Conservation (phyloP, 2,797 vertebrate species). For the Oreochromis mossambicus region DNA sequence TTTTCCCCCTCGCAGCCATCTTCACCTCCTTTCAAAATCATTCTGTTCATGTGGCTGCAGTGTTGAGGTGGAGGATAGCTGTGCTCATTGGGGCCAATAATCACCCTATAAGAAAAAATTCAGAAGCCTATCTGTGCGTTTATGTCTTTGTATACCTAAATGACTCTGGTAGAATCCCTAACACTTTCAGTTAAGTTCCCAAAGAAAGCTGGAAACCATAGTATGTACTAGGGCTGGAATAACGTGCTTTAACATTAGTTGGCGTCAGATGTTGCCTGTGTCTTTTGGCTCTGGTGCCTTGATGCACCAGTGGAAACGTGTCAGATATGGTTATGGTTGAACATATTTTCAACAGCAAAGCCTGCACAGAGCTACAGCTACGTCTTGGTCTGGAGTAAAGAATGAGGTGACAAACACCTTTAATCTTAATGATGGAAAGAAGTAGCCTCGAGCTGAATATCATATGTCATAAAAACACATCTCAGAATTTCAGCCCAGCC, state of each 20-base stretch:
- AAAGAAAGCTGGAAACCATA: background rate
- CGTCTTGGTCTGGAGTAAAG: background rate
- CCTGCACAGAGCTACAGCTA: background rate
- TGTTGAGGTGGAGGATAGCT: background rate
- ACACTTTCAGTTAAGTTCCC: background rate
- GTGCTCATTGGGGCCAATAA: background rate
- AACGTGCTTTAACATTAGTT: background rate
- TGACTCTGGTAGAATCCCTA: background rate
- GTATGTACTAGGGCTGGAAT: background rate
- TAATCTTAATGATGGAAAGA: background rate
- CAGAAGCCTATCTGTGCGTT: background rate
- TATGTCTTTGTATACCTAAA: background rate
- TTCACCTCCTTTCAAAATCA: background rate
- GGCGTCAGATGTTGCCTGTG: background rate
- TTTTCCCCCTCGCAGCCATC: background rate
- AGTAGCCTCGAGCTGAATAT: background rate
- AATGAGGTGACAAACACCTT: background rate
- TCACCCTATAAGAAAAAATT: background rate
- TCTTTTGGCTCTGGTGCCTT: background rate
- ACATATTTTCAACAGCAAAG: background rate
- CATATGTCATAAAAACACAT: background rate
- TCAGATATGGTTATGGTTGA: background rate
- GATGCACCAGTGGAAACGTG: background rate
- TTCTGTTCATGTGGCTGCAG: background rate
- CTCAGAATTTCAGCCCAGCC: background rate